Base-by-base conservation (phyloP, 2,888 invertebrate species). In the Drosophila nr. medialis region DNA sequence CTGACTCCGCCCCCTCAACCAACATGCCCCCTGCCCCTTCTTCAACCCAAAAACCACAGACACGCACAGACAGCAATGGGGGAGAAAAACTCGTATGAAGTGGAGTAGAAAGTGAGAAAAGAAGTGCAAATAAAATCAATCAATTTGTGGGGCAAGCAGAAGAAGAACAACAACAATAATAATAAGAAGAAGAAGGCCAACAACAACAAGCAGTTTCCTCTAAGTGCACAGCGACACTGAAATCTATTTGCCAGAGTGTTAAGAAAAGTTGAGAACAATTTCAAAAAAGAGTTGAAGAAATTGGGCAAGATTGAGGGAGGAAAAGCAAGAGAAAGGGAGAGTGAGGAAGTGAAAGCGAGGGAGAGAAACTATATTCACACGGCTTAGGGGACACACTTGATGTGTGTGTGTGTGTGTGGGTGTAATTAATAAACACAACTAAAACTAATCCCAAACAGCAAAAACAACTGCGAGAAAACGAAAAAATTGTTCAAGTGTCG, bases 61-160 rank as follows among this genome's bases (percentile, higher is more conserved):
- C 80, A 80, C 76, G 76, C 67, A 73, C 67, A 54, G 65, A 60
- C 64, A 54, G 63, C 48, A 53, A 64, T 38, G 36, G n/a, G 10
- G 49, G 13, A 11, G 10, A 29, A 30, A 11, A n/a, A 30, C 32
- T 13, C 38, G 11, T 18, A 24, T 15, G n/a, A 21, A 34, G 32
- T 13, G 15, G 36, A 40, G 38, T n/a, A 8, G 21, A n/a, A 51
- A 34, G 48, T 69, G 77, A 11, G 66, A 60, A 29, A 40, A 66
- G 45, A 67, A 77, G 77, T 77, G 86, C 89, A 88, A 90, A 88
- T 88, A 90, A 90, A 90, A 88, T 90, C 88, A 89, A 88, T 89
- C 89, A 89, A 86, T 89, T 89, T 85, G 75, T 78, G 66, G 72
- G 77, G 77, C 75, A 79, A 70, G 59, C 51, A 49, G 56, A 61